Conservation (phyloP, 2,113 vertebrate genomes). For the Hemiscyllium ocellatum region DNA sequence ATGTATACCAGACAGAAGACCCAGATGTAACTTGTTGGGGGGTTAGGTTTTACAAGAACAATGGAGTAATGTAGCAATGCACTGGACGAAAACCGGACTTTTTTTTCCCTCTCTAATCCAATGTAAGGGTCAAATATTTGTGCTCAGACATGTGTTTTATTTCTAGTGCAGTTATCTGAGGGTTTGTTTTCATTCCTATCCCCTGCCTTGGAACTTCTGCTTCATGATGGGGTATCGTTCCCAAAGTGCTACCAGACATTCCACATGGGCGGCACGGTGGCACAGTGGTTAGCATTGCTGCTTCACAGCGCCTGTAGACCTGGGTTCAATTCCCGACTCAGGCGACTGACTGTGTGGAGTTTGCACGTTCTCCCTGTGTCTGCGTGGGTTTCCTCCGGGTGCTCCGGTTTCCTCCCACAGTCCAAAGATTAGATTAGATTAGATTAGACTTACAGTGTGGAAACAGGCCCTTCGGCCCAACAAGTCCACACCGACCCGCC, state of each 20-base stretch:
- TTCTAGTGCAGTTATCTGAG: neutral
- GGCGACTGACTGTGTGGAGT: no score
- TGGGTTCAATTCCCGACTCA: no score
- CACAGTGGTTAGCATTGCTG: no score
- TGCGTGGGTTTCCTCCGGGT: no score
- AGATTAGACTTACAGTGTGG: no score
- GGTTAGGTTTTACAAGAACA: conserved; percentile 60
- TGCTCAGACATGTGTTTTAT: conserved; percentile 18
- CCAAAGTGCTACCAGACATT: neutral
- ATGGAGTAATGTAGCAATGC: conserved; percentile 54
- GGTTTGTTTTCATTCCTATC: neutral
- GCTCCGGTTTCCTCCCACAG: no score
- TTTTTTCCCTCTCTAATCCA: neutral
- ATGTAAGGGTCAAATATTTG: neutral
- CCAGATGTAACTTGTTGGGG: conserved; percentile 58
- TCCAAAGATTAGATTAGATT: no score
- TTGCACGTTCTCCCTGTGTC: no score
- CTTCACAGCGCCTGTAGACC: no score
- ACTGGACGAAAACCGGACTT: neutral
- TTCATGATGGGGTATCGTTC: neutral
- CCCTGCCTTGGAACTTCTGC: neutral
- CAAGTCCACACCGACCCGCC: no score
- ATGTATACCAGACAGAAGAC: conserved; percentile 64
- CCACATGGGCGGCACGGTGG: no score
- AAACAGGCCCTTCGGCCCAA: no score